Percentiles rank a stretch among this genome's conserved stretches.
Conservation (phyloP, 1,140 invertebrate genomes). For the Tetragnatha versicolor region DNA sequence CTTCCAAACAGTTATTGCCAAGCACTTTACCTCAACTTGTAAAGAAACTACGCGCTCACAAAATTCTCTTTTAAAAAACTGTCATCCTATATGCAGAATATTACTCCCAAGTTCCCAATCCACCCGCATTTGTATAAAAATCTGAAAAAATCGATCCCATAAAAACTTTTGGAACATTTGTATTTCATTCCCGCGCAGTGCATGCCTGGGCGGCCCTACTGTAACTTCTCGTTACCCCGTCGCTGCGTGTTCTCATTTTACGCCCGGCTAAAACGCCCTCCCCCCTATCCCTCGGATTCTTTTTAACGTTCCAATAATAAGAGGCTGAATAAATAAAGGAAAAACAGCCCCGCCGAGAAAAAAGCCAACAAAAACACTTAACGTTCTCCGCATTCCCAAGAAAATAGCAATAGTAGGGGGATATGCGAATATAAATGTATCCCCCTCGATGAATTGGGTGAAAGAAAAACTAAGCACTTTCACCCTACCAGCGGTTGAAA, state of each 20-base stretch:
- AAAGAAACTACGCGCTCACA: no score
- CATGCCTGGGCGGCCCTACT: no score
- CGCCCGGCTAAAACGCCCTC: not conserved
- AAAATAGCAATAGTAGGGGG: not conserved
- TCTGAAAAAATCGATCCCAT: no score
- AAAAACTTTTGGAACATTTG: no score
- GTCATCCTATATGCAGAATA: no score
- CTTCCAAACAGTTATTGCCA: no score
- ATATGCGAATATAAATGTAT: constrained; percentile 6
- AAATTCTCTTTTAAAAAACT: no score
- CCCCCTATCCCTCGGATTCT: not conserved
- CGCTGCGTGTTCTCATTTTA: not conserved
- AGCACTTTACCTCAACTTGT: no score
- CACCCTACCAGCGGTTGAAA: not conserved
- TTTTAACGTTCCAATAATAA: not conserved
- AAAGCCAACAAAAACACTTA: constrained; percentile 24
- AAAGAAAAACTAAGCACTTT: not conserved
- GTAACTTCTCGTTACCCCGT: no score
- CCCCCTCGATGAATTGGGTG: not conserved
- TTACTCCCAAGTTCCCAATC: no score
- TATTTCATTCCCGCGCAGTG: no score
- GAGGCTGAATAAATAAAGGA: constrained; percentile 2
- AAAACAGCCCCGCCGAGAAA: not conserved
- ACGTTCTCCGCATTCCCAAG: constrained; percentile 12
- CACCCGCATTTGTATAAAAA: no score